A percentile compares a stretch with the other conserved stretches of the same genome.
phyloP scores from a whole-genome alignment of 2,797 vertebrate genomes.

The Pangasius djambal region DNA sequence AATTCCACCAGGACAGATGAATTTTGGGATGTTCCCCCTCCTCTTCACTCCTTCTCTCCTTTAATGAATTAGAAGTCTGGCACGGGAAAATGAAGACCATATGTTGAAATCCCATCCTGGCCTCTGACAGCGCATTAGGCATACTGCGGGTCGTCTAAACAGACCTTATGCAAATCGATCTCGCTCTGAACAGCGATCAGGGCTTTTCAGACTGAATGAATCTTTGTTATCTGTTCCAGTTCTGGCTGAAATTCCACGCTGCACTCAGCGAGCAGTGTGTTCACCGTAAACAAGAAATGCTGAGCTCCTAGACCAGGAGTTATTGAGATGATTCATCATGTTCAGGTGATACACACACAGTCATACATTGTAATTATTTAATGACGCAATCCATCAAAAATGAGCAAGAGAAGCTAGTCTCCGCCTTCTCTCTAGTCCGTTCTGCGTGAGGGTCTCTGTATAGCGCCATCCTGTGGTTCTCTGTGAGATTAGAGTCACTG shows the following conservation, averaged over 20 bases:
- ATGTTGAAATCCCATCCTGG: conserved; percentile 10
- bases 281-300: conserved; percentile 4
- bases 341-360: conserved; percentile 61
- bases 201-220: conserved; percentile 57
- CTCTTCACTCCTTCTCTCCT: neutral
- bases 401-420: conserved; percentile 56
- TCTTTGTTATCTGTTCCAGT: conserved; percentile 51
- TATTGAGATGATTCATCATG: conserved; percentile 64
- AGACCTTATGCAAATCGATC: conserved; percentile 65
- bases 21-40: neutral
- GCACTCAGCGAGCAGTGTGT: conserved; percentile 30
- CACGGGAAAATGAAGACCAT: neutral
- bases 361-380: conserved; percentile 67
- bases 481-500: neutral
- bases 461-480: conserved; percentile 50
- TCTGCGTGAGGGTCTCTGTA: conserved; percentile 18
- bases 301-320: conserved; percentile 46
- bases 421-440: neutral
- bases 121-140: neutral
- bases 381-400: conserved; percentile 70
- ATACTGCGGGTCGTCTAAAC: conserved; percentile 65
- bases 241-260: conserved; percentile 43
- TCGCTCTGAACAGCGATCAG: neutral
- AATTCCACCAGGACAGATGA: neutral
- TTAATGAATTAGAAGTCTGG: neutral